Conservation (phyloP, 2,888 invertebrate species). For the Drosophila anomalipes region DNA sequence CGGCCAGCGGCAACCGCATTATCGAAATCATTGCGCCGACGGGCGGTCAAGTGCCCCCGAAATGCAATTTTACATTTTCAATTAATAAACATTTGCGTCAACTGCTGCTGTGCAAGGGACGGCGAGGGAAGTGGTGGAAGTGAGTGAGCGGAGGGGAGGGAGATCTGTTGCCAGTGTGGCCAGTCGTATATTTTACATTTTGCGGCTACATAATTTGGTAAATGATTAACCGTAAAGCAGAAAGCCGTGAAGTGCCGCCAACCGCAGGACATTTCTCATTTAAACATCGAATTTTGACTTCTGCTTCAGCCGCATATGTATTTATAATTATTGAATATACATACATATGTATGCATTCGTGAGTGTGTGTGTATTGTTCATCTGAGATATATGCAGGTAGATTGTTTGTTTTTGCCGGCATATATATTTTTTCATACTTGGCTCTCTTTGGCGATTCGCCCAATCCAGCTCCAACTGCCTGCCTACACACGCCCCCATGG, state of each 20-base stretch:
- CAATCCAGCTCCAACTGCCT: constrained; percentile 57
- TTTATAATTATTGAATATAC: constrained; percentile 45
- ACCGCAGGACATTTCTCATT: constrained; percentile 65
- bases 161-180: constrained; percentile 17
- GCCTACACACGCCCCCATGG: constrained; percentile 77
- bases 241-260: constrained; percentile 65
- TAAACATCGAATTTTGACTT: constrained; percentile 40
- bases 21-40: constrained; percentile 76
- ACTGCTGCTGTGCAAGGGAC: constrained; percentile 25
- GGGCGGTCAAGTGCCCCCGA: constrained; percentile 54
- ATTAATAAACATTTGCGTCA: constrained; percentile 79
- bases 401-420: constrained; percentile 12
- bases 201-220: constrained; percentile 79
- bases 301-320: constrained; percentile 29
- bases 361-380: neutral
- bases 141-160: neutral
- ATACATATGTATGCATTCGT: neutral
- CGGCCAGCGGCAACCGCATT: constrained; percentile 75
- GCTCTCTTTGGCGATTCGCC: constrained; percentile 36
- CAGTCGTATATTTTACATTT: constrained; percentile 73
- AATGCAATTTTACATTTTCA: constrained; percentile 79
- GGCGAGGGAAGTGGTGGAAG: too few species aligned
- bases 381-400: constrained; percentile 21
- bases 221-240: constrained; percentile 74
- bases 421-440: constrained; percentile 13